Base-by-base conservation (phyloP, 2,113 vertebrate genomes). In the Osmerus mordax region DNA sequence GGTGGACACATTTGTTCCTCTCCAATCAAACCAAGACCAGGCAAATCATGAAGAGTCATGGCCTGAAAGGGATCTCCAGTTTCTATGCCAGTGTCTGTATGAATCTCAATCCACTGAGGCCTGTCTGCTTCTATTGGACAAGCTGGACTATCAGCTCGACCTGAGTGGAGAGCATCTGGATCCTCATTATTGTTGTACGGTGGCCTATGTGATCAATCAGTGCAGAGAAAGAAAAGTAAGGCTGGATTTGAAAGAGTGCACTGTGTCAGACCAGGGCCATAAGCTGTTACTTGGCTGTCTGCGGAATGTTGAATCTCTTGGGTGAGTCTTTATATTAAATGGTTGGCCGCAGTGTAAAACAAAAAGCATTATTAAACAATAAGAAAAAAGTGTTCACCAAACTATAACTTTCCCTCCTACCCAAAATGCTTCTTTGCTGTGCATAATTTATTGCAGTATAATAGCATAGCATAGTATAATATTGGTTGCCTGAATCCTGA, bases 1-100 rank as follows among this genome's bases (percentile, higher is more conserved):
- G 23, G 7, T 80, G 3, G 41, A 70, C 41, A 55, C 29, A 16
- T 73, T 80, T 47, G 23, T 79, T 1, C 25, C 62, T 2, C 16
- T 7, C 41, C 25, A 59, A 7, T 6, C 60, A 65, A 62, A 36
- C 14, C 11, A 56, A 13, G 51, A 47, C 7, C 9, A 51, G 1
- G 55, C 14, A 15, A 62, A 74, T 8, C n/a, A 28, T 7, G 14
- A 32, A n/a, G 63, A 61, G 65, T 23, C 62, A 41, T n/a, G 53
- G 14, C 36, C 66, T 59, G 41, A 64, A 13, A 19, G 3, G 15
- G 23, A 65, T 23, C 7, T 76, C 3, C 41, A 76, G 41, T 81
- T 76, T 71, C 41, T 78, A 28, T 81, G 78, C 71, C 78, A 81
- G 63, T 83, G 81, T 23, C 41, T 83, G 60, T 78, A 65, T 71